Conservation (phyloP, 2,888 invertebrate species). For the Protonemura montana region DNA sequence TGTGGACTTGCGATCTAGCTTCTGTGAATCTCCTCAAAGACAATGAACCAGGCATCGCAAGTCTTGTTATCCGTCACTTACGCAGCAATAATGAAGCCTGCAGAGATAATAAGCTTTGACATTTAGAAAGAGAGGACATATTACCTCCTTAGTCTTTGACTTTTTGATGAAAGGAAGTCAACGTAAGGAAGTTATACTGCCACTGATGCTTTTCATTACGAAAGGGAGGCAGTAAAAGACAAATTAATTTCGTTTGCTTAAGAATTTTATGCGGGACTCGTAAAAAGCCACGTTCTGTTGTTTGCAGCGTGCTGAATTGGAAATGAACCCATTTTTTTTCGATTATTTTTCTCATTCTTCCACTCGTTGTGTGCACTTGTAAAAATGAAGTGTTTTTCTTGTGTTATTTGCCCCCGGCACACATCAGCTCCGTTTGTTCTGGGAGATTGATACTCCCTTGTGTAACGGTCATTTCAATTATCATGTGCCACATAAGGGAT, state of each 20-base stretch:
- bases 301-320: not conserved
- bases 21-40: not conserved
- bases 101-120: conserved; percentile 2
- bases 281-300: not conserved
- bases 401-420: not conserved
- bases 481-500: not conserved
- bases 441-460: not conserved
- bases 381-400: not conserved
- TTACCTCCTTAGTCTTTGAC: not conserved
- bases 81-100: not conserved
- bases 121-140: not conserved
- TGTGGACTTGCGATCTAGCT: not conserved
- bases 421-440: not conserved
- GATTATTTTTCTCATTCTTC: conserved; percentile 2
- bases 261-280: not conserved
- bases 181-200: not conserved
- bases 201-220: not conserved
- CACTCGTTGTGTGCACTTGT: not conserved
- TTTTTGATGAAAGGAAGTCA: not conserved
- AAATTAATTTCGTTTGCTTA: not conserved
- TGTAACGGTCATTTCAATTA: conserved; percentile 12
- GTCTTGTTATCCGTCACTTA: not conserved
- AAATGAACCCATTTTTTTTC: not conserved
- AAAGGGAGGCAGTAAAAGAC: not conserved
- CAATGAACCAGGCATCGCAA: not conserved